A percentile compares a stretch with the other conserved stretches of the same genome.
phyloP scores from a whole-genome alignment of 2,113 vertebrate genomes.

The Tichodroma muraria region DNA sequence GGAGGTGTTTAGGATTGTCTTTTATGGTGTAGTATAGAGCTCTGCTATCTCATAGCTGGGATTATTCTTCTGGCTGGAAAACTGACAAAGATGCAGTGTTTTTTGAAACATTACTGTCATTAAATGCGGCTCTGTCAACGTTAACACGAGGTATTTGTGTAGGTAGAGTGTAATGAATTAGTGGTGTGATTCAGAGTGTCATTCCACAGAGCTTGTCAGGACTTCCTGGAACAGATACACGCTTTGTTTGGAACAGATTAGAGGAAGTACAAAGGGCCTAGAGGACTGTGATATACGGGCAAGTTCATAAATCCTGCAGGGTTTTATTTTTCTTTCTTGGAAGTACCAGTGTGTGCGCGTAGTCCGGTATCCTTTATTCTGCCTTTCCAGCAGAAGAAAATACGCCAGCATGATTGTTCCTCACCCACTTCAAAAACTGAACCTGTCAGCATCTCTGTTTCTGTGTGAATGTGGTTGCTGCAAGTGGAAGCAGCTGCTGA shows the following conservation, averaged over 20 bases:
- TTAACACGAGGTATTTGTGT: background rate
- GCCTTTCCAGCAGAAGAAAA: background rate
- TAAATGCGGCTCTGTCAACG: background rate
- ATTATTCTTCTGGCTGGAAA: background rate
- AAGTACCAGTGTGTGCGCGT: background rate
- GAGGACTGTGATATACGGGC: background rate
- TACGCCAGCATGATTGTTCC: background rate
- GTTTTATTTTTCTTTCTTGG: constrained; percentile 33
- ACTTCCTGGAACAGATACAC: constrained; percentile 22
- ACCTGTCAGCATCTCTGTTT: background rate
- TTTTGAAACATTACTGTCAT: background rate
- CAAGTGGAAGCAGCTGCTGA: background rate
- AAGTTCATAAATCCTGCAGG: constrained; percentile 9
- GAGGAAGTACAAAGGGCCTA: constrained; percentile 7
- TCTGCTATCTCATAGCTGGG: background rate
- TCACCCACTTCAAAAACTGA: background rate
- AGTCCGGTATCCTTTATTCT: background rate
- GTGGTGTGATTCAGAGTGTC: constrained; percentile 1
- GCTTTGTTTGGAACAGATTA: constrained; percentile 17
- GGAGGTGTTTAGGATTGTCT: background rate
- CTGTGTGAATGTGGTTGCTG: background rate
- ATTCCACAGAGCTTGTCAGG: constrained; percentile 15
- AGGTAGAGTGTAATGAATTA: background rate
- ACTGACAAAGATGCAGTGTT: background rate
- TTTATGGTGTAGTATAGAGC: background rate